Evolutionary conservation across 2,113 vertebrate genomes (phyloP).

Genomic region (Seriola rivoliana): DNA sequence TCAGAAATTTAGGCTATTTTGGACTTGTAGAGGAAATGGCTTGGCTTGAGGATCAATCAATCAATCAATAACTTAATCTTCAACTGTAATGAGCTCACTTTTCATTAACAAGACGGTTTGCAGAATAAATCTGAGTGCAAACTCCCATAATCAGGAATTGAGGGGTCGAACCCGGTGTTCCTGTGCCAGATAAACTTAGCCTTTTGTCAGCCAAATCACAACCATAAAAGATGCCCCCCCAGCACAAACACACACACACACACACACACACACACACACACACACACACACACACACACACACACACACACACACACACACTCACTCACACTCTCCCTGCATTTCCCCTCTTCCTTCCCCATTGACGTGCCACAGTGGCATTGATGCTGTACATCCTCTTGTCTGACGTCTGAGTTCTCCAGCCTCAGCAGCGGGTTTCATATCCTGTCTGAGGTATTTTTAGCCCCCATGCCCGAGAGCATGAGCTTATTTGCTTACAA

Average conservation of each 20-base stretch:
- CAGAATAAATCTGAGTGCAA: background rate
- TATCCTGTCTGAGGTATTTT: slow-evolving; percentile 81
- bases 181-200: slow-evolving; percentile 52
- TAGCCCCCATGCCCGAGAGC: slow-evolving; percentile 52
- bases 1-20: background rate
- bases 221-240: slow-evolving; percentile 17
- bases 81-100: background rate
- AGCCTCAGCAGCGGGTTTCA: slow-evolving; percentile 69
- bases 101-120: background rate
- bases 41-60: background rate
- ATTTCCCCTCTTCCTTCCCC: slow-evolving; percentile 52
- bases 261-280: slow-evolving; percentile 5
- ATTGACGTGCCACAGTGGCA: slow-evolving; percentile 61
- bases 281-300: background rate
- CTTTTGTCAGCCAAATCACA: slow-evolving; percentile 49
- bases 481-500: slow-evolving; percentile 61
- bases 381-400: slow-evolving; percentile 74
- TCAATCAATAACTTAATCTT: background rate
- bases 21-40: background rate
- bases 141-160: background rate
- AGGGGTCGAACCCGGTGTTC: background rate
- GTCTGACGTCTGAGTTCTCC: slow-evolving; percentile 70
- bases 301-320: background rate
- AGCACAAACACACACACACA: background rate
- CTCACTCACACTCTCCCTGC: slow-evolving; percentile 14